phyloP scores from a whole-genome alignment of 2,888 invertebrate genomes.

The Aphrophora alni region DNA sequence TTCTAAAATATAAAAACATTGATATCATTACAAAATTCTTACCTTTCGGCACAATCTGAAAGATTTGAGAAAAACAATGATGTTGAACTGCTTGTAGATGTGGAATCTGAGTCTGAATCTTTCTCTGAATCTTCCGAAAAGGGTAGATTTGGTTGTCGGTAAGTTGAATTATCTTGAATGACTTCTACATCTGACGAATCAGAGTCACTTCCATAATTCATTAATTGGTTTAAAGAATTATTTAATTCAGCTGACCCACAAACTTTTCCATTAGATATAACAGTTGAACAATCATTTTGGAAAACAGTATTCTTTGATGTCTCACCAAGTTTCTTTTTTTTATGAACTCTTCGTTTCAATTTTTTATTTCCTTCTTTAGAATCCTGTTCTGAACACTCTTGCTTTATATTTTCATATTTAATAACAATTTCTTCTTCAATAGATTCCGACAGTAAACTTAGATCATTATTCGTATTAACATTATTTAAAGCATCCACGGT shows the following conservation, averaged over 20 bases:
- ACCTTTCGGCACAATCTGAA: conserved; percentile 29
- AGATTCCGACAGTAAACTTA: too few relatives aligned
- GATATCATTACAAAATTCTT: background rate
- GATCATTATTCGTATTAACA: background rate
- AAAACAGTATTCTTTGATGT: background rate
- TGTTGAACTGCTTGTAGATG: conserved; percentile 26
- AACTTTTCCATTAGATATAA: conserved; percentile 29
- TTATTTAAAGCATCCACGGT: background rate
- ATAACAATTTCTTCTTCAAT: too few relatives aligned
- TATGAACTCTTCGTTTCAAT: background rate
- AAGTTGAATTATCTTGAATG: conserved; percentile 1
- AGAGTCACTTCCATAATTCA: conserved; percentile 21
- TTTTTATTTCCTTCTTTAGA: background rate
- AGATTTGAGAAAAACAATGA: conserved; percentile 27
- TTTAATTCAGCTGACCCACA: background rate
- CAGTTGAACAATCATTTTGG: conserved; percentile 18
- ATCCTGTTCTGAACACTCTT: background rate
- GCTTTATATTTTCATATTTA: background rate
- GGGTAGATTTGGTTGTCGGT: background rate
- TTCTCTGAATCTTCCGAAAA: conserved; percentile 22
- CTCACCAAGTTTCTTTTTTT: background rate
- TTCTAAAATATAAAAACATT: too few relatives aligned
- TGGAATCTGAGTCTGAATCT: conserved; percentile 21
- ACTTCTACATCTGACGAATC: conserved; percentile 16
- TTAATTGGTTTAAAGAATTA: conserved; percentile 17